Percentiles rank a stretch among this genome's conserved stretches.
phyloP scores from a whole-genome alignment of 2,888 invertebrate genomes.

The Lasioglossum vierecki region DNA sequence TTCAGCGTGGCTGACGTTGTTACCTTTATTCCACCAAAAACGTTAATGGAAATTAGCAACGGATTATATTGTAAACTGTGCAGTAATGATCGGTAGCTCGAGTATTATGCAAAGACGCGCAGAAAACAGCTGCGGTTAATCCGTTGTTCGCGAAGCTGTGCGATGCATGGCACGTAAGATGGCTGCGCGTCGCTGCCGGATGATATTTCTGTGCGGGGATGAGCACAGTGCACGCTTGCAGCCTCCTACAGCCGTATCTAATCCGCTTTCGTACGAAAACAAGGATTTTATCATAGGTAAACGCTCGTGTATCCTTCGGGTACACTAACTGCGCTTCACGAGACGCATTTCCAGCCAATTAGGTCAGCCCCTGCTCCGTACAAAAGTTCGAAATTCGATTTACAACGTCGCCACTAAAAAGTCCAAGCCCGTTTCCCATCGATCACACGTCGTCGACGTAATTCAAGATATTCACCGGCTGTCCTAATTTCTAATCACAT shows the following conservation, averaged over 20 bases:
- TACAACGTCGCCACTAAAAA: background rate
- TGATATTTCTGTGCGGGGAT: conserved; percentile 34
- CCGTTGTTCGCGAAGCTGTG: conserved; percentile 11
- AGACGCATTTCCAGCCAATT: background rate
- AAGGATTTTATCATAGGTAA: conserved; percentile 53
- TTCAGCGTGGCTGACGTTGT: background rate
- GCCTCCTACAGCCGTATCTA: conserved; percentile 30
- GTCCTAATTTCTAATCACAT: background rate
- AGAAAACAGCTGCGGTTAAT: conserved; percentile 35
- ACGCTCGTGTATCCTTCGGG: conserved; percentile 34
- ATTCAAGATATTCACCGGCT: background rate
- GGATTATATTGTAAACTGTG: background rate
- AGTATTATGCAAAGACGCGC: conserved; percentile 14
- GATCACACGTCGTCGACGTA: background rate
- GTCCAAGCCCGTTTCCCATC: background rate
- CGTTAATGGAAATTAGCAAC: background rate
- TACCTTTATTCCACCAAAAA: background rate
- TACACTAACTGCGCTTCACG: conserved; percentile 22
- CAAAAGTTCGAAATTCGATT: background rate
- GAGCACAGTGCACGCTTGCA: background rate
- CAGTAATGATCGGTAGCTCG: conserved; percentile 35
- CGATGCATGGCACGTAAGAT: conserved; percentile 38
- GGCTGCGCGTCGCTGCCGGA: conserved; percentile 9
- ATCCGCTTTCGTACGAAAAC: conserved; percentile 55
- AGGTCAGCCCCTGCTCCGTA: background rate